phyloP scores from a whole-genome alignment of 53 echinoderm and acorn worm genomes.

The Mesocentrotus franciscanus region DNA sequence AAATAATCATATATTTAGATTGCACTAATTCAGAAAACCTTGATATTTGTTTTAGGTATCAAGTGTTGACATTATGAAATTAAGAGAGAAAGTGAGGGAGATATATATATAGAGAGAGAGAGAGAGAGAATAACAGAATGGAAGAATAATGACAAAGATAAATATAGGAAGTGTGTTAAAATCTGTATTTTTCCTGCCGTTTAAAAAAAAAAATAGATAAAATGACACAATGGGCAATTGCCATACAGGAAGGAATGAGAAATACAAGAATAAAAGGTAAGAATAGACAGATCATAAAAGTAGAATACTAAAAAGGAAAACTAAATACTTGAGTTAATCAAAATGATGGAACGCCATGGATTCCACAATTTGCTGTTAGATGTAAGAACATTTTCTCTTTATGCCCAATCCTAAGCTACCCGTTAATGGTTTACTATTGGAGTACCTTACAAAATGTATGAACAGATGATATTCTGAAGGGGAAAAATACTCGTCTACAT shows the following conservation, averaged over 20 bases:
- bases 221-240: not conserved
- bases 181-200: not conserved
- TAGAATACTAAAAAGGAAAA: not conserved
- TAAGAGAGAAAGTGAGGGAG: not conserved
- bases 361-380: not conserved
- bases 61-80: not conserved
- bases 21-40: constrained; percentile 26
- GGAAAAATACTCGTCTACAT: constrained; percentile 7
- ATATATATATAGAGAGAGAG: not conserved
- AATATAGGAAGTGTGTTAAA: not conserved
- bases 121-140: not conserved
- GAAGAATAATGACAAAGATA: not conserved
- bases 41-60: not conserved
- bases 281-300: not conserved
- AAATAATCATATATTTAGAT: constrained; percentile 42
- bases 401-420: not conserved
- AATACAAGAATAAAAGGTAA: not conserved
- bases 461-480: not conserved
- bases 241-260: not conserved
- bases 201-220: not conserved
- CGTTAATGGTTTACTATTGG: not conserved
- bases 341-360: not conserved
- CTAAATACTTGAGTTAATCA: not conserved
- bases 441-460: not conserved
- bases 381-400: not conserved